These are phyloP conservation scores for Lophius americanus DNA, from an alignment of 2,797 vertebrate species.

Conservation along the genomic window DNA sequence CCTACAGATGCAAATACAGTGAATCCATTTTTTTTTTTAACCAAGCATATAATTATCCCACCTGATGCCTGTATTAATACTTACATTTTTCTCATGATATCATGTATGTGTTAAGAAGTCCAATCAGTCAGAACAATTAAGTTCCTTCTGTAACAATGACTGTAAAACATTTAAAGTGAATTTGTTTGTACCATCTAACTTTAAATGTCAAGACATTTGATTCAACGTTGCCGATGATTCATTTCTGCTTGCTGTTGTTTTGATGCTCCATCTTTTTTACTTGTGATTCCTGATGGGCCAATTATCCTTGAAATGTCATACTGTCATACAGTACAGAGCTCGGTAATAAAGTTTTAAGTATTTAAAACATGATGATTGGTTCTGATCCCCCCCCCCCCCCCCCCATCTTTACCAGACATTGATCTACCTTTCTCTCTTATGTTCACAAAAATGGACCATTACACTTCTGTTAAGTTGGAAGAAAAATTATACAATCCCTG, in stretches of 20 bases:
- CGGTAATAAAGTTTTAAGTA: background rate
- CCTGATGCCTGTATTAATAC: background rate
- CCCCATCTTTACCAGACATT: background rate
- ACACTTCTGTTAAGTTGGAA: too few relatives aligned
- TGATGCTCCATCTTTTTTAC: background rate
- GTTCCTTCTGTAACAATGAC: background rate
- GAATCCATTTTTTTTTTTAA: background rate
- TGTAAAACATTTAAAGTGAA: background rate
- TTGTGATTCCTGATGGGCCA: background rate
- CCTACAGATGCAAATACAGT: background rate
- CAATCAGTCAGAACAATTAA: background rate
- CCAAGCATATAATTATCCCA: background rate
- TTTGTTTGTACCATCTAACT: background rate
- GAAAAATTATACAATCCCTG: too few relatives aligned
- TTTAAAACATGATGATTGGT: conserved; percentile 4
- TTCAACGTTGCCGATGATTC: background rate
- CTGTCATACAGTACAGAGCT: background rate
- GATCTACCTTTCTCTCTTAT: background rate
- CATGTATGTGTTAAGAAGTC: too few relatives aligned
- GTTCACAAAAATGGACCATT: too few relatives aligned
- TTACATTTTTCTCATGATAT: background rate
- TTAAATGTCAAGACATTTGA: background rate
- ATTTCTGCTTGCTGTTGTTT: background rate
- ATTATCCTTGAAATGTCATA: background rate
- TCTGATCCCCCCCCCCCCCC: background rate